Conservation (phyloP, 2,797 vertebrate species). For the Lophius americanus region DNA sequence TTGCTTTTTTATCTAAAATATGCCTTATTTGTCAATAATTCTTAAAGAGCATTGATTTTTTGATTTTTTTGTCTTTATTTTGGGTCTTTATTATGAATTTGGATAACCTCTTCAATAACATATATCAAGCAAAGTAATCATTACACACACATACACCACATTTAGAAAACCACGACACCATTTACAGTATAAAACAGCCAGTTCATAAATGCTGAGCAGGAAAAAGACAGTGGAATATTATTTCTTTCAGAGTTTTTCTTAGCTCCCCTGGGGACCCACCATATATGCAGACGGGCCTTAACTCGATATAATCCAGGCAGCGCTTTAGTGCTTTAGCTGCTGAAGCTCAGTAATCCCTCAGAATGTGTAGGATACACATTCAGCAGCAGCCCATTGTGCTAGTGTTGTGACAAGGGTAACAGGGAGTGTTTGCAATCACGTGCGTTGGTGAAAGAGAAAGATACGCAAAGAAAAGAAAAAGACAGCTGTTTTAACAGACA, state of each 20-base stretch:
- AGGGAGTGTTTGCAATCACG: slow-evolving; percentile 36
- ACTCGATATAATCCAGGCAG: slow-evolving; percentile 51
- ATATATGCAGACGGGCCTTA: slow-evolving; percentile 18
- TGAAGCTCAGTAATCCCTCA: slow-evolving; percentile 62
- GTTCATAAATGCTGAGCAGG: slow-evolving; percentile 8
- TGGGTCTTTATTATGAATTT: not conserved
- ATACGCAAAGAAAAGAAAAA: slow-evolving; percentile 12
- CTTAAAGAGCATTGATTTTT: too few species aligned
- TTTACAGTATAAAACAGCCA: not conserved
- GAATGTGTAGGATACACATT: slow-evolving; percentile 66
- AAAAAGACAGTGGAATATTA: slow-evolving; percentile 17
- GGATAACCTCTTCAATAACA: not conserved
- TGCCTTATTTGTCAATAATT: too few species aligned
- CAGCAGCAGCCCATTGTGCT: slow-evolving; percentile 42
- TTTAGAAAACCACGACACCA: not conserved
- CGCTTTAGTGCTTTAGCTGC: slow-evolving; percentile 51
- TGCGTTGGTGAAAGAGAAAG: slow-evolving; percentile 18
- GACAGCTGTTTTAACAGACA: slow-evolving; percentile 23
- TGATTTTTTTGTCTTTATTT: not conserved
- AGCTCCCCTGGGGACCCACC: not conserved
- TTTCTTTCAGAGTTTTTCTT: slow-evolving; percentile 24
- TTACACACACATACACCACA: not conserved
- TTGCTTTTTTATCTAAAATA: too few species aligned
- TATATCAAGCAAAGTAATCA: not conserved
- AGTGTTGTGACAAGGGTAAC: slow-evolving; percentile 41